phyloP scores from a whole-genome alignment of 2,797 vertebrate species.

The Peromyscus nudipes region DNA sequence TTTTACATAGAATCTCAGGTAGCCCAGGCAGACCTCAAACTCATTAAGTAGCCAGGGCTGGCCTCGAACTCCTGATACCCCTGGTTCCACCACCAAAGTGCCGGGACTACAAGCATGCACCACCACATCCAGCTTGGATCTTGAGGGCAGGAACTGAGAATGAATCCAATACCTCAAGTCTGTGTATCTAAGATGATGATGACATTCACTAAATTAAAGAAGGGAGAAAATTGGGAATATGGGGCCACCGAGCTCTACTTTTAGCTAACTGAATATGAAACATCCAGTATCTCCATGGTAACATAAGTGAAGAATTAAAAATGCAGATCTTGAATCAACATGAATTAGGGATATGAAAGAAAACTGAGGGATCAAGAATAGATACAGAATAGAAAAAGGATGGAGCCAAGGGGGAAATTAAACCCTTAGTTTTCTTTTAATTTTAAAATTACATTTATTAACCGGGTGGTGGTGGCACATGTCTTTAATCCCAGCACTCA shows the following conservation, averaged over 20 bases:
- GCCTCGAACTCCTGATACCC: not conserved
- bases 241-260: not conserved
- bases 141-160: not conserved
- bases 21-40: not conserved
- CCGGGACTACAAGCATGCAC: not conserved
- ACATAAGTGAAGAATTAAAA: not conserved
- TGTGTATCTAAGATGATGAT: not conserved
- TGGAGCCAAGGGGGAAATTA: not conserved
- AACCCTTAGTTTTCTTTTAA: not conserved
- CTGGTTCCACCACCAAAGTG: not conserved
- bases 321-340: not conserved
- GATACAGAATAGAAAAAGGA: slow-evolving; percentile 11
- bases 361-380: not conserved
- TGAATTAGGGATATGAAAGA: slow-evolving; percentile 16
- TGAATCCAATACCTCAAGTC: slow-evolving; percentile 20
- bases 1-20: not conserved
- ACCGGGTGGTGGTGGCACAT: not conserved
- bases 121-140: not conserved
- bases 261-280: slow-evolving; percentile 35
- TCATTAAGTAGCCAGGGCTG: not conserved
- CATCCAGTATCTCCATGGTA: not conserved
- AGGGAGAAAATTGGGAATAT: not conserved
- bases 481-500: not conserved
- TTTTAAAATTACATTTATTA: slow-evolving; percentile 10
- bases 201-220: slow-evolving; percentile 46